Base-by-base conservation (phyloP, 1,140 invertebrate species). In the Drosophila tani region DNA sequence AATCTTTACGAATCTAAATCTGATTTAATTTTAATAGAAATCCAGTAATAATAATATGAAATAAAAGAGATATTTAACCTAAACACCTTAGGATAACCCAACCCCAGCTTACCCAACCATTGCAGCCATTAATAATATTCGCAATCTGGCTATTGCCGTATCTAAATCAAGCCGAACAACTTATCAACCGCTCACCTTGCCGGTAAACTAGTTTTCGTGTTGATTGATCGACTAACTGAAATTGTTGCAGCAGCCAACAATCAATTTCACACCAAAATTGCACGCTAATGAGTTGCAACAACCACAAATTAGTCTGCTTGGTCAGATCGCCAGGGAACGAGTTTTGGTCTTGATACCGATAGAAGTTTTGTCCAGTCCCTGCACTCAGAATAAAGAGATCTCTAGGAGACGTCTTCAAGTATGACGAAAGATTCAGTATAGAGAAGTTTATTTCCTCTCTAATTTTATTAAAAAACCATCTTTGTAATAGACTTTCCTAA, bases 241-340 rank as follows among this genome's bases (percentile, higher is more conserved):
- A 73, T 45, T 73, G 38, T 73, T 60, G 69, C 69, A 51, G 53
- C 67, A 47, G 43, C 67, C 69, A 73, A 73, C 67, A 73, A 73
- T 73, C 69, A 73, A 73, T 73, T 73, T 73, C 68, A 73, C 69
- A 73, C 69, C 67, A 60, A 73, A 73, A 73, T 73, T 73, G 69
- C 69, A 73, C 45, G 68, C 67, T 73, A 73, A 73, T 73, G 68
- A 73, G 69, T 73, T 51, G 69, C 67, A 73, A 73, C 46, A 71
- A 60, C 67, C 69, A 38, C 69, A 73, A 73, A 73, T 60, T 73
- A 60, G 29, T 73, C 21, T 17, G 69, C 66, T 24, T 53, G 51
- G 46, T 45, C 17, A 17, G 43, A 8, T 67, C 17, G 53, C 29
- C 45, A 35, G 29, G 21, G 35, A 68, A 73, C 67, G 29, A 21